Base-by-base conservation (phyloP, 1,140 invertebrate species). In the Prorops nasuta region DNA sequence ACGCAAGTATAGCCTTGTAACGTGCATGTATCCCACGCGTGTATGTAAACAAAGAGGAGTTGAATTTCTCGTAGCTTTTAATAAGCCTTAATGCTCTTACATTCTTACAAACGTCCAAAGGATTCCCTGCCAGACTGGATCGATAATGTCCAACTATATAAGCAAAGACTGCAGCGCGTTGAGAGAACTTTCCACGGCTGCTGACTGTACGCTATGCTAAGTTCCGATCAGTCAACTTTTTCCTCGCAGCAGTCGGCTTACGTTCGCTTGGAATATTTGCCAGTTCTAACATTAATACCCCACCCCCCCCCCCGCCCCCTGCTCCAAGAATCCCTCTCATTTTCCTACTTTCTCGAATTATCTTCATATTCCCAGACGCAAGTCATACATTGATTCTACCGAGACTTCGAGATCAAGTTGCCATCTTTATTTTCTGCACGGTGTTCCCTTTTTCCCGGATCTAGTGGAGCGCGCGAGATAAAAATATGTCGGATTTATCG, bases 11-110 rank as follows among this genome's bases (percentile, higher is more conserved):
- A 17, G 24, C 6, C n/a, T n/a, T n/a, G n/a, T n/a, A n/a, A n/a
- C n/a, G n/a, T n/a, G n/a, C n/a, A n/a, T n/a, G n/a, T n/a, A n/a
- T n/a, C n/a, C n/a, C n/a, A n/a, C 38, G 20, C 20, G 22, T 38
- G 15, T 32, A 19, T n/a, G n/a, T n/a, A n/a, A n/a, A n/a, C n/a
- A n/a, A n/a, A n/a, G n/a, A 7, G 24, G 12, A 35, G 54, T 50
- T 37, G 45, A 44, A 41, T 49, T 50, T 50, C 39, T 44, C 31
- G 7, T 20, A 53, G 56, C 41, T 53, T 62, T 62, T 63, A 59
- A 62, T 63, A 59, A 56, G 46, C 52, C 34, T 8, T 34, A 32
- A 56, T 41, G 44, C 15, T 38, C 37, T 44, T 31, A 32, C 2
- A 28, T 28, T 7, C 12, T 12, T 7, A 28, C 24, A 6, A 28